A percentile compares a stretch with the other conserved stretches of the same genome.
These are phyloP conservation scores for Siniperca undulata DNA, from an alignment of 2,797 vertebrate genomes.

Conservation along the genomic window DNA sequence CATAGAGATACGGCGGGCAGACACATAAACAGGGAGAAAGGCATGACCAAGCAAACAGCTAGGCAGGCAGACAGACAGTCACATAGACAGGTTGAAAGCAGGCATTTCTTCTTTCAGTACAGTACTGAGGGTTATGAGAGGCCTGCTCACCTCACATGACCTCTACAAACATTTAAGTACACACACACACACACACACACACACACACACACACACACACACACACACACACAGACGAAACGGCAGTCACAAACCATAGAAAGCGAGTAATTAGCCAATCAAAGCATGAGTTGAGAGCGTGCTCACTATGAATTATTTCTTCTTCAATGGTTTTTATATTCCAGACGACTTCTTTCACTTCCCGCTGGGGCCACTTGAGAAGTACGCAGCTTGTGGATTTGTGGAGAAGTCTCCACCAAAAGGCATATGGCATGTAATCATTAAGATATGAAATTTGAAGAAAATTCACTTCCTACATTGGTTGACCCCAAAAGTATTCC, in stretches of 20 bases:
- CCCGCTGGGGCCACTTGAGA: conserved; percentile 34
- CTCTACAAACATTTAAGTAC: conserved; percentile 23
- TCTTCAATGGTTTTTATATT: conserved; percentile 23
- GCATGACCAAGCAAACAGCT: conserved; percentile 45
- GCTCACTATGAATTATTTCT: conserved; percentile 44
- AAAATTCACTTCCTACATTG: conserved; percentile 53
- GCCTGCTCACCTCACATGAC: conserved; percentile 55
- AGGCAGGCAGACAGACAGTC: conserved; percentile 51
- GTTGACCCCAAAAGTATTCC: conserved; percentile 42
- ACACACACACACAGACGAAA: conserved; percentile 13
- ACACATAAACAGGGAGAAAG: conserved; percentile 51
- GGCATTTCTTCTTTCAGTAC: conserved; percentile 5
- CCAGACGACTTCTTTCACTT: conserved; percentile 18
- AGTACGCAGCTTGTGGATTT: conserved; percentile 12
- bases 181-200: too few relatives aligned
- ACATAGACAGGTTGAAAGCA: conserved; percentile 38
- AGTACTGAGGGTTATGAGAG: conserved; percentile 27
- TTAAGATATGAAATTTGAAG: conserved; percentile 52
- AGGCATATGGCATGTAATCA: conserved; percentile 32
- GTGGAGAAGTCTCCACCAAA: conserved; percentile 30
- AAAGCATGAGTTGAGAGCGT: conserved; percentile 39
- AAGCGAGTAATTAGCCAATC: conserved; percentile 55
- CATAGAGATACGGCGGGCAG: conserved; percentile 50
- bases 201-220: not conserved
- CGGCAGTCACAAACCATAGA: conserved; percentile 38